These are phyloP conservation scores for Cyphomyrmex costatus DNA, from an alignment of 1,140 invertebrate genomes.

Conservation along the genomic window DNA sequence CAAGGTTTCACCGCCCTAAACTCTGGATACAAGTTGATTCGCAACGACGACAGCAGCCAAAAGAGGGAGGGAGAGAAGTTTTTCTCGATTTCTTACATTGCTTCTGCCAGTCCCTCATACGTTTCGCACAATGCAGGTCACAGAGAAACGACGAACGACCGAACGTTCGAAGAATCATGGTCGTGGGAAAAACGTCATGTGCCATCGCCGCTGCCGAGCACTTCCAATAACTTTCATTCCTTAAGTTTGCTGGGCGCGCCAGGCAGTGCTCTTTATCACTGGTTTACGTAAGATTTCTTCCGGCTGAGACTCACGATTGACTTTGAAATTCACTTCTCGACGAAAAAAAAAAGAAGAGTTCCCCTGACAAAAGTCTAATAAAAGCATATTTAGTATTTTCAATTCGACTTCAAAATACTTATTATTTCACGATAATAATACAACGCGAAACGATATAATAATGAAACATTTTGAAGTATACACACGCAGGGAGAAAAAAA, in stretches of 20 bases:
- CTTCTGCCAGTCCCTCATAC: slow-evolving; percentile 12
- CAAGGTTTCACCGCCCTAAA: slow-evolving; percentile 43
- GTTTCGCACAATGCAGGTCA: slow-evolving; percentile 54
- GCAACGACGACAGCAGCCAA: not conserved
- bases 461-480: not conserved
- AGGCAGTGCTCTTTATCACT: slow-evolving; percentile 25
- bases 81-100: slow-evolving; percentile 41
- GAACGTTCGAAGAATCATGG: slow-evolving; percentile 47
- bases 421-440: not conserved
- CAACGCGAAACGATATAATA: slow-evolving; percentile 8
- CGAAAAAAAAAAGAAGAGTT: too few species aligned
- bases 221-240: slow-evolving; percentile 56
- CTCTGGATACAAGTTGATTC: slow-evolving; percentile 11
- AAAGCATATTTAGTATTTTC: slow-evolving; percentile 28
- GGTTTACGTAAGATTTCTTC: slow-evolving; percentile 23
- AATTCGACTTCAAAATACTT: not conserved
- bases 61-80: not conserved
- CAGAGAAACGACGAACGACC: slow-evolving; percentile 24
- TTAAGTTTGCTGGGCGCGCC: slow-evolving; percentile 29
- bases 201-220: not conserved
- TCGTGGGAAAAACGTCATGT: slow-evolving; percentile 54
- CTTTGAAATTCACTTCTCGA: not conserved
- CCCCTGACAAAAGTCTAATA: not conserved
- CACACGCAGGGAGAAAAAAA: not conserved
- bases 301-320: slow-evolving; percentile 10